Conservation (phyloP, 2,888 invertebrate genomes). For the Volucella zonaria region DNA sequence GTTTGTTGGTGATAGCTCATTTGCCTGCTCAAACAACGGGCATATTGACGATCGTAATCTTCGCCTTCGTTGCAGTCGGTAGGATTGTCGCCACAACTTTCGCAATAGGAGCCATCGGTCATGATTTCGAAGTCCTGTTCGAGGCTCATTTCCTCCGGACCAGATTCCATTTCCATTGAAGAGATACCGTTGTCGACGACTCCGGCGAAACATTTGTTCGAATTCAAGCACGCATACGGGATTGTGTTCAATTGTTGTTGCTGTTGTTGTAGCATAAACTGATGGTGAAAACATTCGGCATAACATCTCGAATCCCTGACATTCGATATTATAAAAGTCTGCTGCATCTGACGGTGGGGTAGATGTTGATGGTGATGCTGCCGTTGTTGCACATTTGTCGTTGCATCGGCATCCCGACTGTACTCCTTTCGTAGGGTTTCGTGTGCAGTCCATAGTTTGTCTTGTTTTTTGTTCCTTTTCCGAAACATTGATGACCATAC, state of each 20-base stretch:
- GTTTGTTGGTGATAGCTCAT: slow-evolving; percentile 25
- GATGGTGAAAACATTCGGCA: neutral
- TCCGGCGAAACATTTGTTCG: slow-evolving; percentile 62
- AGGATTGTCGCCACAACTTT: slow-evolving; percentile 78
- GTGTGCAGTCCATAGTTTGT: slow-evolving; percentile 82
- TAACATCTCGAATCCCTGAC: too few relatives aligned
- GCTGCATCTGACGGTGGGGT: slow-evolving; percentile 78
- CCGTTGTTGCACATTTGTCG: slow-evolving; percentile 80
- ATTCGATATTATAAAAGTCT: slow-evolving; percentile 20
- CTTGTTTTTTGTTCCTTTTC: slow-evolving; percentile 80
- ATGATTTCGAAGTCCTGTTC: slow-evolving; percentile 74
- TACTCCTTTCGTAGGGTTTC: slow-evolving; percentile 79
- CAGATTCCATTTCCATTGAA: slow-evolving; percentile 65
- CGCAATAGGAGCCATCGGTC: slow-evolving; percentile 78
- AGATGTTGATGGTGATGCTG: slow-evolving; percentile 79
- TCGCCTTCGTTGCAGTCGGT: slow-evolving; percentile 76
- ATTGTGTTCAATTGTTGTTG: slow-evolving; percentile 39
- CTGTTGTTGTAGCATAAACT: slow-evolving; percentile 9
- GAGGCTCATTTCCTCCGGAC: slow-evolving; percentile 65
- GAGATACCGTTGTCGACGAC: slow-evolving; percentile 63
- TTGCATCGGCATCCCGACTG: slow-evolving; percentile 77
- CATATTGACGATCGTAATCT: slow-evolving; percentile 74
- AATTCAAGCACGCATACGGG: slow-evolving; percentile 60
- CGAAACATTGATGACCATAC: slow-evolving; percentile 83
- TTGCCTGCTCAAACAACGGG: slow-evolving; percentile 38